Conservation (phyloP, 37 sponge, comb jelly and placozoan genomes). For the Amphimedon queenslandica region DNA sequence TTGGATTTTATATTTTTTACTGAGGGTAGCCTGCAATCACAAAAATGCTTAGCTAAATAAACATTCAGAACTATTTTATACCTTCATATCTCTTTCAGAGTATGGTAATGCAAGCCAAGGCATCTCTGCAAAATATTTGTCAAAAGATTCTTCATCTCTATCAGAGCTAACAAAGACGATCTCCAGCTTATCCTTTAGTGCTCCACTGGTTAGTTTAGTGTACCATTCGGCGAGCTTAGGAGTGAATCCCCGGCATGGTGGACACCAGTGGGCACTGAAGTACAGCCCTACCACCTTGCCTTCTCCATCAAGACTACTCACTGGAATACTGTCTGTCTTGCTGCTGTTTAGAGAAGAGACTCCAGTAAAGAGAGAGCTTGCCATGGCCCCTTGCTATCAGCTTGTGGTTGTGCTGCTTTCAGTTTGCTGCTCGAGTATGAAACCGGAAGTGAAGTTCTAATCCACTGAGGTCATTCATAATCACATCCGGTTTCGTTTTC, state of each 20-base stretch:
- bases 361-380: background rate
- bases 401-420: no score
- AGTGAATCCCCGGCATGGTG: constrained; percentile 65
- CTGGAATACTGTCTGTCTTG: background rate
- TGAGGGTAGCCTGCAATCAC: constrained; percentile 28
- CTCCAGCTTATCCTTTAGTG: constrained; percentile 30
- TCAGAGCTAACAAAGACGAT: constrained; percentile 77
- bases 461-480: no score
- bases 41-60: background rate
- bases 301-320: constrained; percentile 4
- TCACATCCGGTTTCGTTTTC: no score
- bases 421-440: no score
- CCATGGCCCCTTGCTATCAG: no score
- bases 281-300: constrained; percentile 56
- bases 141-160: constrained; percentile 42
- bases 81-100: constrained; percentile 58
- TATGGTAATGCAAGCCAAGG: constrained; percentile 71
- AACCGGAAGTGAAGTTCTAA: no score
- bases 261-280: constrained; percentile 73
- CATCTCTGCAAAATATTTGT: constrained; percentile 59
- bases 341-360: background rate
- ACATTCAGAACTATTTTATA: background rate
- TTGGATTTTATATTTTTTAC: constrained; percentile 46
- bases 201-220: constrained; percentile 19
- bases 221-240: constrained; percentile 55